Evolutionary conservation across 1,140 invertebrate genomes (phyloP).

Genomic region (Pararge aegeria): DNA sequence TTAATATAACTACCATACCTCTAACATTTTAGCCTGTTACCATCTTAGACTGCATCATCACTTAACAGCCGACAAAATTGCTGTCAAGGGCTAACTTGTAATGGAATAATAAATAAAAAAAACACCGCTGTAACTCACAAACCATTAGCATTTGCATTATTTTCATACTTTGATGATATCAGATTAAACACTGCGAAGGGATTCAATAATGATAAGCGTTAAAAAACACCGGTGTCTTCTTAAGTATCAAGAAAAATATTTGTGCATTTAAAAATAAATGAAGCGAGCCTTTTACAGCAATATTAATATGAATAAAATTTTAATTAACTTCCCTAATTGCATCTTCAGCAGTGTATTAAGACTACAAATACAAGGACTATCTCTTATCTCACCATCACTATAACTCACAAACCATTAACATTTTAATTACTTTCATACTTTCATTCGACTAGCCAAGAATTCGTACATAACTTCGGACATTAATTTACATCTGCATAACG

Average conservation of each 20-base stretch:
- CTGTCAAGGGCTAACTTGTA: no score
- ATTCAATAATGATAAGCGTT: no score
- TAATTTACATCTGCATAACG: neutral
- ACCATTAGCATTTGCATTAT: neutral
- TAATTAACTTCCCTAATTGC: neutral
- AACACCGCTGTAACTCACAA: neutral
- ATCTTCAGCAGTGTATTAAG: neutral
- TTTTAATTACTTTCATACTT: constrained; percentile 3
- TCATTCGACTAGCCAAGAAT: neutral
- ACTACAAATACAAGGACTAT: no score
- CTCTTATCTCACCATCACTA: neutral
- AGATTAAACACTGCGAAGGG: no score
- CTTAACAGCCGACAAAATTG: no score
- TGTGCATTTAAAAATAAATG: constrained; percentile 2
- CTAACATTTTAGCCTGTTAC: no score
- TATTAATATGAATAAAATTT: neutral
- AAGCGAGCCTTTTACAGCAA: neutral
- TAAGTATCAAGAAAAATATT: constrained; percentile 36
- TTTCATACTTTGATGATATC: neutral
- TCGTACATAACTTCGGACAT: neutral
- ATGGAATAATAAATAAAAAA: no score
- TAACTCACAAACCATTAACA: neutral
- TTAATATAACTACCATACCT: no score
- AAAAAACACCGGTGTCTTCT: no score
- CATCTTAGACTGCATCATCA: no score